phyloP scores from a whole-genome alignment of 2,113 vertebrate genomes.

The Dendrocopos noguchii region DNA sequence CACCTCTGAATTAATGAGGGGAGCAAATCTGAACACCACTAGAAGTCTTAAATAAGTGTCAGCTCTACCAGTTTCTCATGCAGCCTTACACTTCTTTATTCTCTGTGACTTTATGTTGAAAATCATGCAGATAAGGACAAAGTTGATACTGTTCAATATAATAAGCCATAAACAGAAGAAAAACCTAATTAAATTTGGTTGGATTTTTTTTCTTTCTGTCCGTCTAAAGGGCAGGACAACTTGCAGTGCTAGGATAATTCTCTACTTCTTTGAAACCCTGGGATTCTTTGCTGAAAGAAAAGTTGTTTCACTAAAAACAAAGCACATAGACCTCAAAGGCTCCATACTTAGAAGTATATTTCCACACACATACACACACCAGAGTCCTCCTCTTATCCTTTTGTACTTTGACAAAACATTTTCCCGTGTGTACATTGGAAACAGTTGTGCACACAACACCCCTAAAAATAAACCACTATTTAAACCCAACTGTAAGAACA shows the following conservation, averaged over 20 bases:
- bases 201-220: not conserved
- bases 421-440: not conserved
- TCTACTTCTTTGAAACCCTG: not conserved
- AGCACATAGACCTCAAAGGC: not conserved
- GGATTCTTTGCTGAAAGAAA: not conserved
- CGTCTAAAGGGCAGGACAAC: not conserved
- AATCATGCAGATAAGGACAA: not conserved
- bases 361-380: not conserved
- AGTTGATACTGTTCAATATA: not conserved
- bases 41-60: not conserved
- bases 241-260: not conserved
- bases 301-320: not conserved
- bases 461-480: not conserved
- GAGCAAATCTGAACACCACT: not conserved
- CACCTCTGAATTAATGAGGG: not conserved
- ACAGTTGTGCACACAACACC: accelerated
- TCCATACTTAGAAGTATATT: not conserved
- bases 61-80: not conserved
- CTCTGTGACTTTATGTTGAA: not conserved
- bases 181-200: not conserved
- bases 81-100: not conserved
- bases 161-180: not conserved
- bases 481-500: not conserved
- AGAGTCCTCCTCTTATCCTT: not conserved
- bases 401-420: not conserved